Conservation (phyloP, 1,140 invertebrate genomes). For the Patella vulgata region DNA sequence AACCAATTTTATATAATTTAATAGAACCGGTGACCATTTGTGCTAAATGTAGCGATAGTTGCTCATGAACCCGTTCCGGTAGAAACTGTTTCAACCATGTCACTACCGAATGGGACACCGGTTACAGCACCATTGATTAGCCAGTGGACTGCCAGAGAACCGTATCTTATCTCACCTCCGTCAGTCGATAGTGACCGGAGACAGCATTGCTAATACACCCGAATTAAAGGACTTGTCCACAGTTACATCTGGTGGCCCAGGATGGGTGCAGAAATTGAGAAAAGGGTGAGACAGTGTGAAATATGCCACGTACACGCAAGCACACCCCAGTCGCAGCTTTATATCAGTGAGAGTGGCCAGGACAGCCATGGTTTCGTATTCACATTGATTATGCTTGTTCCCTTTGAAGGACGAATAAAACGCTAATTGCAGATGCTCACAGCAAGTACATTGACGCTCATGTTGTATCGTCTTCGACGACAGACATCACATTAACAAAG, state of each 20-base stretch:
- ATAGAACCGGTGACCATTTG: too few species aligned
- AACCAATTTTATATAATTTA: too few species aligned
- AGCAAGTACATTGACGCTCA: too few species aligned
- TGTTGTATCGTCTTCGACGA: constrained; percentile 10
- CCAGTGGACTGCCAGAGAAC: not conserved
- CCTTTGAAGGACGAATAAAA: too few species aligned
- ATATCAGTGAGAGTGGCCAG: constrained; percentile 57
- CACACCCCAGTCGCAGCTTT: constrained; percentile 31
- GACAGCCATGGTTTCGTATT: constrained; percentile 65
- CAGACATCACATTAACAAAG: constrained; percentile 7
- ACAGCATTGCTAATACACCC: too few species aligned
- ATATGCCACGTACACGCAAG: constrained; percentile 43
- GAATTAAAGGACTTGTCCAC: constrained; percentile 63
- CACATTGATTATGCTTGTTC: constrained; percentile 62
- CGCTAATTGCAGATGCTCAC: constrained; percentile 38
- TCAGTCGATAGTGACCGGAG: too few species aligned
- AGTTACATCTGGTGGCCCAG: constrained; percentile 67
- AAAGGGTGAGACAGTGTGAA: constrained; percentile 21
- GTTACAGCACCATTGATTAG: constrained; percentile 11
- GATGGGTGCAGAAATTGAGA: constrained; percentile 67
- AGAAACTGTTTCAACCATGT: constrained; percentile 69
- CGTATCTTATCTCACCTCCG: too few species aligned
- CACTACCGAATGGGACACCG: constrained; percentile 3
- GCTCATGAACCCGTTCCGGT: constrained; percentile 59
- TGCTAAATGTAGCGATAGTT: too few species aligned